phyloP scores from a whole-genome alignment of 2,888 invertebrate species.

The Dusona sp. region DNA sequence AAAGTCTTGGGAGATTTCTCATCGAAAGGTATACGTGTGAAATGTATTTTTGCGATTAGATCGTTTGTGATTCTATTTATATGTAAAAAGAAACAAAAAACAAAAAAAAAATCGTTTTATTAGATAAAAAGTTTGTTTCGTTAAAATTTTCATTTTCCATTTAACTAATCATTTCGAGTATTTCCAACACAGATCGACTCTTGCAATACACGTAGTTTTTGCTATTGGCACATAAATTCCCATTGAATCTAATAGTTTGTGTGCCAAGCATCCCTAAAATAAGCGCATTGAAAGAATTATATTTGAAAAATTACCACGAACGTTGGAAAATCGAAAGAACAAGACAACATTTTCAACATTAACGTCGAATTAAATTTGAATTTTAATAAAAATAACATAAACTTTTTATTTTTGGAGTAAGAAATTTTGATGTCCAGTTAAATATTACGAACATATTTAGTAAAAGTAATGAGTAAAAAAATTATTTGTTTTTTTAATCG shows the following conservation, averaged over 20 bases:
- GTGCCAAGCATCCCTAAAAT: not conserved
- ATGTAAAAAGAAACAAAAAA: not conserved
- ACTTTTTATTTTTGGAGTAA: not conserved
- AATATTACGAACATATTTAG: not conserved
- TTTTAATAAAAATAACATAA: not conserved
- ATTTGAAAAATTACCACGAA: not conserved
- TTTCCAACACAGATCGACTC: not conserved
- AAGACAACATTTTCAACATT: not conserved
- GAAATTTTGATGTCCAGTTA: not conserved
- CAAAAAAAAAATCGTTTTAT: not conserved
- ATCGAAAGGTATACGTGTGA: not conserved
- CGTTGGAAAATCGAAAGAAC: not conserved
- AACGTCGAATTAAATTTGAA: not conserved
- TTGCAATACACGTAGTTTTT: not conserved
- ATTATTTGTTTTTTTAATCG: not conserved
- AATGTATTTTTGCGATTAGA: not conserved
- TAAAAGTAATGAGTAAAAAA: no score
- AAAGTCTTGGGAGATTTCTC: not conserved
- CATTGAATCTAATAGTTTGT: not conserved
- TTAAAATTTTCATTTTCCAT: not conserved
- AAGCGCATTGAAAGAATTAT: conserved; percentile 39
- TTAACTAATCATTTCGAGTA: not conserved
- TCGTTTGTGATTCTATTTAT: not conserved
- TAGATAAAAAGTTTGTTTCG: not conserved
- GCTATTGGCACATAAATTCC: conserved; percentile 9